phyloP scores from a whole-genome alignment of 2,888 invertebrate species.

The Girardia tigrina region DNA sequence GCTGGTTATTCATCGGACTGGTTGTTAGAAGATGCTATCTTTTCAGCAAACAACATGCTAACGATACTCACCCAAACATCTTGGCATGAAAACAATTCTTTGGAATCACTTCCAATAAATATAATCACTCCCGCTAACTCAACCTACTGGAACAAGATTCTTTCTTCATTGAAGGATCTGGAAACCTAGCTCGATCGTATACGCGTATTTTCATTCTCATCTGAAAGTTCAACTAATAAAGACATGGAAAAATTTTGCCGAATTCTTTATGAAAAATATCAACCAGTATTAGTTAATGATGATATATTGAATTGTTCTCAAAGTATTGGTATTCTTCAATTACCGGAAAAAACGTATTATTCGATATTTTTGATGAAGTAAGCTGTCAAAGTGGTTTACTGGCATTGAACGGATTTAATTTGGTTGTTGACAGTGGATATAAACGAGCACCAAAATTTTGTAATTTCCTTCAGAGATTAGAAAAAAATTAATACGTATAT shows the following conservation, averaged over 20 bases:
- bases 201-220: slow-evolving; percentile 13
- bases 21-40: not conserved
- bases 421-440: not conserved
- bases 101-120: not conserved
- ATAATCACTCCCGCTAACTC: not conserved
- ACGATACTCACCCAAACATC: not conserved
- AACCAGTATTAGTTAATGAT: slow-evolving; percentile 3
- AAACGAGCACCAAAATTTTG: not conserved
- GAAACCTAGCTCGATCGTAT: not conserved
- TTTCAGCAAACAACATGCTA: not conserved
- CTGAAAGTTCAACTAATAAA: not conserved
- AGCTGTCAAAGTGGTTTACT: not conserved
- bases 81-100: not conserved
- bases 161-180: not conserved
- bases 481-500: not conserved
- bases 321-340: not conserved
- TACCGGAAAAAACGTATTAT: not conserved
- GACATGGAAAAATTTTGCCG: not conserved
- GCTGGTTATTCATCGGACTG: slow-evolving; percentile 2
- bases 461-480: not conserved
- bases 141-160: not conserved
- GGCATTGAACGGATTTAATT: slow-evolving; percentile 3
- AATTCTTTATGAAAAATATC: not conserved
- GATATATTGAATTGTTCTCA: not conserved
- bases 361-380: not conserved